Evolutionary conservation across 2,797 vertebrate genomes (phyloP), one percentile per base, ranked within the genome.

Genomic region (Linurgus olivaceus): DNA sequence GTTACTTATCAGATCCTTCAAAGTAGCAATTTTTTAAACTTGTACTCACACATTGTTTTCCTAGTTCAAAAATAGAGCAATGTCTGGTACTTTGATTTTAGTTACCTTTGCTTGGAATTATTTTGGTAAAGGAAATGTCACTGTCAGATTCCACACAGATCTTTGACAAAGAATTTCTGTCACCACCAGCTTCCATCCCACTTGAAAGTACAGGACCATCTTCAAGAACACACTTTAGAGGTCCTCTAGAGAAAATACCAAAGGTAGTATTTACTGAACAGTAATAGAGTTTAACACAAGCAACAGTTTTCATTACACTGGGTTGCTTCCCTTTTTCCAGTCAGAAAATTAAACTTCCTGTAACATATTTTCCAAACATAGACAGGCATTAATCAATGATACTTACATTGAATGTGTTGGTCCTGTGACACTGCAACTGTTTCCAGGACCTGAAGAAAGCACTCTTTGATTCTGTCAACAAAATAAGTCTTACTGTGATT

Each of bases 341-440:
- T 48, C 40, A 79, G n/a, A 79, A 88, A 67, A 58, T 26, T 35
- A 93, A 82, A 29, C 18, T 86, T 80, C n/a, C n/a, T 62, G 12
- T 40, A 83, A 65, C 14, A 54, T 8, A n/a, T 11, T 52, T 77
- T 83, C 68, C 21, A 65, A 47, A 61, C 44, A 62, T 16, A 68
- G 75, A 40, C 24, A 65, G 6, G 2, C 7, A 79, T 70, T 61
- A 50, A 50, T 51, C 29, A 81, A 54, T 26, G 16, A 86, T 88
- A 97, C 98, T 97, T 93, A 98, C 98, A 18, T 14, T 73, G 87
- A 95, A 75, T 20, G 4, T 47, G 47, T 29, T 50, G 51, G 63
- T 93, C 20, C 74, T 35, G 38, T 8, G 10, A 71, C 58, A n/a
- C 35, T 19, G 65, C 86, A 73, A 45, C 31, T 47, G 9, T 95